phyloP scores from a whole-genome alignment of 2,113 vertebrate genomes.

The Nesospiza acunhae region DNA sequence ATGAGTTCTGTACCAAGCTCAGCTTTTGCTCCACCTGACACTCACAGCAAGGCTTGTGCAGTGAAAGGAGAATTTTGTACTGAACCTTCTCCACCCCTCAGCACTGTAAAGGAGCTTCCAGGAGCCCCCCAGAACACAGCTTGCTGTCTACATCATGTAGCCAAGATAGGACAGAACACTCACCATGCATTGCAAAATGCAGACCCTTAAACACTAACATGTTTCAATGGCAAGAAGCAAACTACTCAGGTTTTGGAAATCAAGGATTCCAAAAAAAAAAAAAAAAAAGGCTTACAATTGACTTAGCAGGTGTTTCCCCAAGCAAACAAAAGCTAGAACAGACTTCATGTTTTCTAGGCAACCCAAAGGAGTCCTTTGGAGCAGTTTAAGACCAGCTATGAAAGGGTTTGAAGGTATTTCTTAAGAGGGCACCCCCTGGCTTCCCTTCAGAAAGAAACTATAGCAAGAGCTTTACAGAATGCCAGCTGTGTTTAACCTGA shows the following conservation, averaged over 20 bases:
- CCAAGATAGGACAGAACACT: not conserved
- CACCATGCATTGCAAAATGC: not conserved
- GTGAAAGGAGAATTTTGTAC: rapidly evolving
- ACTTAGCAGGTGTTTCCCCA: not conserved
- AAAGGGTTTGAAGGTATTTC: not conserved
- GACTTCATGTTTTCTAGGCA: not conserved
- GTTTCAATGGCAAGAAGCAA: not conserved
- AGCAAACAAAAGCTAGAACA: conserved; percentile 7
- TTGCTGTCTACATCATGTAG: not conserved
- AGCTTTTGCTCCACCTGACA: not conserved
- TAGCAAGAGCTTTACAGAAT: not conserved
- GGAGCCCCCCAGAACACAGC: not conserved
- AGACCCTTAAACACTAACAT: not conserved
- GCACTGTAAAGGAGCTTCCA: not conserved
- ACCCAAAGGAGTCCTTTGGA: not conserved
- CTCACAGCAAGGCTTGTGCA: not conserved
- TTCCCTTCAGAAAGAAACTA: not conserved
- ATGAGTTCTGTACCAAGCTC: not conserved
- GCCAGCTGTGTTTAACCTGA: not conserved
- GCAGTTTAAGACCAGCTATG: not conserved
- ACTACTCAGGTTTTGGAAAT: not conserved
- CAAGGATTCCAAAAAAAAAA: not conserved
- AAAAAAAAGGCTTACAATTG: not conserved
- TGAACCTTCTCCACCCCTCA: not conserved
- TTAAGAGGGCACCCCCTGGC: not conserved